phyloP scores from a whole-genome alignment of 2,797 vertebrate species.

The Chelidonichthys spinosus region DNA sequence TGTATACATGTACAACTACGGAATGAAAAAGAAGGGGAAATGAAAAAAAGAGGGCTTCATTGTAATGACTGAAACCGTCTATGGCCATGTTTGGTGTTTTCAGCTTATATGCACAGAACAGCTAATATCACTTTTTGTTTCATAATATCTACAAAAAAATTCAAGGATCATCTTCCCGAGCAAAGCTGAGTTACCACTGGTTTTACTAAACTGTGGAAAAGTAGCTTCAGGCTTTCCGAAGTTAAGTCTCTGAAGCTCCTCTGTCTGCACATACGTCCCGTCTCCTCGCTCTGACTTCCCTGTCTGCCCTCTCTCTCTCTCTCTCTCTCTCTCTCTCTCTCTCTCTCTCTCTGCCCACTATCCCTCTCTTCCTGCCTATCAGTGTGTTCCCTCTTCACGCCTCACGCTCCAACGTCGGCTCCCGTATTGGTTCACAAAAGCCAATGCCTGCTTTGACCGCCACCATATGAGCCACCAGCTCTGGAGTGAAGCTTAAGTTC shows the following conservation, averaged over 20 bases:
- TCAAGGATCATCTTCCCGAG: background rate
- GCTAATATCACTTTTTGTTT: background rate
- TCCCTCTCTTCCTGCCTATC: slow-evolving; percentile 25
- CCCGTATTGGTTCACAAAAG: slow-evolving; percentile 43
- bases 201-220: slow-evolving; percentile 11
- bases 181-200: background rate
- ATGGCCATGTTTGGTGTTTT: slow-evolving; percentile 5
- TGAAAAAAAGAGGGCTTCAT: background rate
- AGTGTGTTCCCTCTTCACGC: slow-evolving; percentile 12
- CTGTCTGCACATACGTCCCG: slow-evolving; percentile 60
- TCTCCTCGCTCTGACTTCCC: slow-evolving; percentile 48
- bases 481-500: slow-evolving; percentile 8
- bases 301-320: slow-evolving; percentile 45
- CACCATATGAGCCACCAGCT: slow-evolving; percentile 21
- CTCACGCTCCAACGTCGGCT: slow-evolving; percentile 40
- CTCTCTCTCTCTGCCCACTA: slow-evolving; percentile 21
- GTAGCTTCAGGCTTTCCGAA: slow-evolving; percentile 20
- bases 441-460: no score
- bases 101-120: background rate
- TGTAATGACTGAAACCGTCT: slow-evolving; percentile 18
- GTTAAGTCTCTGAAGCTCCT: slow-evolving; percentile 32
- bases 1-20: slow-evolving; percentile 8
- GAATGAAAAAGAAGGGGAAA: background rate
- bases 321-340: slow-evolving; percentile 30
- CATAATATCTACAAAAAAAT: background rate